A percentile compares a stretch with the other conserved stretches of the same genome.
Evolutionary conservation across 2,888 invertebrate genomes (phyloP).

Genomic region (Mythimna albipuncta): DNA sequence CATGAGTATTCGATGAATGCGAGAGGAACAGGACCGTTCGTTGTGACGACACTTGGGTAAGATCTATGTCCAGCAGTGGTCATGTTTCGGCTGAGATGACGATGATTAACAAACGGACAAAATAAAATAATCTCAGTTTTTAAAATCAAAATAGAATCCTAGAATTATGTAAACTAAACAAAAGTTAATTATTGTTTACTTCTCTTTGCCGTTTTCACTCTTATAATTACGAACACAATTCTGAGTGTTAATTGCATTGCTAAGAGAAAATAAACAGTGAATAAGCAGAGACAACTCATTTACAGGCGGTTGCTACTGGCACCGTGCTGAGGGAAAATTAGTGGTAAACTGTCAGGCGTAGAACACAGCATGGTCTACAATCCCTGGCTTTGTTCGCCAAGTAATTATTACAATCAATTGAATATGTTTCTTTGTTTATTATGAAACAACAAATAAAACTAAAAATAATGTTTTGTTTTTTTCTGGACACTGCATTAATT

Average conservation of each 20-base stretch:
- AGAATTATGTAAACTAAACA: slow-evolving; percentile 37
- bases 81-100: no score
- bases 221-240: slow-evolving; percentile 54
- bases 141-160: slow-evolving; percentile 19
- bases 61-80: no score
- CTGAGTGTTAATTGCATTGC: slow-evolving; percentile 53
- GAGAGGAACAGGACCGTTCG: no score
- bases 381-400: slow-evolving; percentile 35
- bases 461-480: no score
- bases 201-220: slow-evolving; percentile 49
- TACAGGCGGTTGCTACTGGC: slow-evolving; percentile 9
- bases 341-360: background rate
- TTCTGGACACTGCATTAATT: no score
- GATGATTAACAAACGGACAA: background rate
- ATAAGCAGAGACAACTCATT: slow-evolving; percentile 49
- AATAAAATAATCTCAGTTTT: background rate
- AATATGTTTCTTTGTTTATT: no score
- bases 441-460: no score
- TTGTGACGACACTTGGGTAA: no score
- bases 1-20: no score
- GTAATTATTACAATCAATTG: background rate
- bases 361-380: slow-evolving; percentile 15
- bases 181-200: slow-evolving; percentile 28
- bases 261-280: slow-evolving; percentile 50
- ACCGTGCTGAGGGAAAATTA: slow-evolving; percentile 18